Evolutionary conservation across 2,888 invertebrate genomes (phyloP), one percentile per base, ranked within the genome.

Genomic region (Carabus problematicus): DNA sequence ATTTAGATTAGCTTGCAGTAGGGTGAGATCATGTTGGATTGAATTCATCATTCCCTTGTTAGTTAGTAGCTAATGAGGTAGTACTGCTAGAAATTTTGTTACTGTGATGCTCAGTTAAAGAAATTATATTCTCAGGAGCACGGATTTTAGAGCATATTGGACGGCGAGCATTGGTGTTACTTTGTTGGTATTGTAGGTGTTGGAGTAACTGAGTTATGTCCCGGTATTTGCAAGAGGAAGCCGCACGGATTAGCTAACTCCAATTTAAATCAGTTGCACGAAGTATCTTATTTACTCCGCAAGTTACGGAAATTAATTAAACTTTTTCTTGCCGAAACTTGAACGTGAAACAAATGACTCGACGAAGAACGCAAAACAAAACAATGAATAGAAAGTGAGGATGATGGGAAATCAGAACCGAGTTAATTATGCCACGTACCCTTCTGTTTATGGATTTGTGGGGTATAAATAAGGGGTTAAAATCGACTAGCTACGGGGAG

Each of bases 321-420:
- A 52, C 16, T 6, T 59, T 66, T 66, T 41, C 64, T 43, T 58
- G 45, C 29, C 47, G 61, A 62, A 62, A 62, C 61, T 62, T 47
- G 14, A 62, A 47, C 47, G 61, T 52, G 18, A 63, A 52, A 49
- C 54, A 63, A 63, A 63, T 63, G 52, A 63, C 54, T 41, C 47
- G n/a, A n/a, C 19, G 18, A 61, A 43, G 61, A 61, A 60, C 40
- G 43, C 60, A 29, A 60, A 62, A 49, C 49, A 62, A 62, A 62
- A 63, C 63, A 52, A 49, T 63, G 54, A 63, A 63, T 63, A 52
- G 52, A 52, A 54, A 63, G 16, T 16, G 49, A 14, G 41, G 40
- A 63, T 52, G 63, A 63, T 52, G 52, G 41, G 41, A 63, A 52
- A 63, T 63, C 63, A 63, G 63, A 63, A 49, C 18, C 11, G 49